These are phyloP conservation scores for Scolopax bukidnonensis DNA, from an alignment of 2,797 vertebrate genomes.

Conservation along the genomic window DNA sequence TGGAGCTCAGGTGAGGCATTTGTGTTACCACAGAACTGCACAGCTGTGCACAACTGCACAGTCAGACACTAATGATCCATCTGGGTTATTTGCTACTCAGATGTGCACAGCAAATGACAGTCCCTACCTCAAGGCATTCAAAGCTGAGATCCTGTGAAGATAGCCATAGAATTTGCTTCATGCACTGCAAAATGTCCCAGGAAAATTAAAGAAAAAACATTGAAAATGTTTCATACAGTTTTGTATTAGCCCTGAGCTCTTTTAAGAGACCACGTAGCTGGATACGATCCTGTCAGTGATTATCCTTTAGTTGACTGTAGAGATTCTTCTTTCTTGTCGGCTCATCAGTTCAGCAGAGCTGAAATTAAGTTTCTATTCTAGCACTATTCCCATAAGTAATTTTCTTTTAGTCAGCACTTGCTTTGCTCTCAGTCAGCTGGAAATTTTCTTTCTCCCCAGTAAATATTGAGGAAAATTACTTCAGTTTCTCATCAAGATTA, in stretches of 20 bases:
- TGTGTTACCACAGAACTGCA: background rate
- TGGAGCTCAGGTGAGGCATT: background rate
- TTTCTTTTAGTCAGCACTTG: background rate
- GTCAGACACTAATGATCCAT: background rate
- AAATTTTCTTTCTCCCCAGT: background rate
- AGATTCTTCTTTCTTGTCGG: background rate
- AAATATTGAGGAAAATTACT: background rate
- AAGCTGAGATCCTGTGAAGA: background rate
- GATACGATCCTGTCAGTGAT: background rate
- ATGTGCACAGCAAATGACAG: background rate
- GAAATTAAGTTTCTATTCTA: background rate
- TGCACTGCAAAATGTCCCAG: background rate
- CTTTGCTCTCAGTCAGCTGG: background rate
- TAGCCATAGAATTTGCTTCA: background rate
- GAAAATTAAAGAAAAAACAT: background rate
- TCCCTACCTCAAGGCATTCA: background rate
- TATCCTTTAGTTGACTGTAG: background rate
- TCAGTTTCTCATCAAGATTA: background rate
- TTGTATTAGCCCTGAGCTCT: background rate
- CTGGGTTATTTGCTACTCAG: background rate
- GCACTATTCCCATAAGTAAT: background rate
- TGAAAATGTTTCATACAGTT: background rate
- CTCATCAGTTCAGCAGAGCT: background rate
- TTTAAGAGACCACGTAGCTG: background rate
- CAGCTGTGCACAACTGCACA: accelerated